Evolutionary conservation across 2,797 vertebrate genomes (phyloP).

Genomic region (Numenius phaeopus): DNA sequence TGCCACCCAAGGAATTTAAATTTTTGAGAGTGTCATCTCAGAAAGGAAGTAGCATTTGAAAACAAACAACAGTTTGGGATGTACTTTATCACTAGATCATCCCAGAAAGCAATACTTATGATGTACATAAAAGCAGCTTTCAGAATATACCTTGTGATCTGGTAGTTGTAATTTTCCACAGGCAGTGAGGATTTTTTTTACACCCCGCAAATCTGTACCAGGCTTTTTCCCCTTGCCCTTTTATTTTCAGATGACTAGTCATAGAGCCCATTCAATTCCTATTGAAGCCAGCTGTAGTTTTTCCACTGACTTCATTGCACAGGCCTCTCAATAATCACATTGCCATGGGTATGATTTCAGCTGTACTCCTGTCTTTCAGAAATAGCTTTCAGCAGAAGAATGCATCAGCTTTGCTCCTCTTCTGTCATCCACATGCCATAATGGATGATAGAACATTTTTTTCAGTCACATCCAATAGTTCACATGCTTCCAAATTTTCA

Average conservation of each 20-base stretch:
- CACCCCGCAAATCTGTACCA: not conserved
- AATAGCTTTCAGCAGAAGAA: not conserved
- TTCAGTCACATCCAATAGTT: not conserved
- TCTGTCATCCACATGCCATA: not conserved
- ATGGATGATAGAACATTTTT: not conserved
- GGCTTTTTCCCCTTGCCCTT: not conserved
- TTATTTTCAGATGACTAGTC: not conserved
- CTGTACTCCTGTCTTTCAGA: not conserved
- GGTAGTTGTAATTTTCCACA: not conserved
- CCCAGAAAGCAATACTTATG: not conserved
- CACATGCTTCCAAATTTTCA: not conserved
- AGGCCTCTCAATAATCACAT: not conserved
- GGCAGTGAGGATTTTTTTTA: not conserved
- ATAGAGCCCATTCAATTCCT: not conserved
- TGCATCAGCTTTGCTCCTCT: not conserved
- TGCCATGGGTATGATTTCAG: slow-evolving; percentile 9
- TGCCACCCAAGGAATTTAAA: not conserved
- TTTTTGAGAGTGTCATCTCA: not conserved
- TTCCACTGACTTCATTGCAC: slow-evolving; percentile 12
- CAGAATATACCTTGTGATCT: not conserved
- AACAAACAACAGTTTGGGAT: not conserved
- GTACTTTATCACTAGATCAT: not conserved
- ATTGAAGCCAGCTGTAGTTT: slow-evolving; percentile 25
- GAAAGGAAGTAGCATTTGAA: not conserved
- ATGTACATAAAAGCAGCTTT: slow-evolving; percentile 1